phyloP scores from a whole-genome alignment of 2,797 vertebrate genomes.

The Fundulus diaphanus region DNA sequence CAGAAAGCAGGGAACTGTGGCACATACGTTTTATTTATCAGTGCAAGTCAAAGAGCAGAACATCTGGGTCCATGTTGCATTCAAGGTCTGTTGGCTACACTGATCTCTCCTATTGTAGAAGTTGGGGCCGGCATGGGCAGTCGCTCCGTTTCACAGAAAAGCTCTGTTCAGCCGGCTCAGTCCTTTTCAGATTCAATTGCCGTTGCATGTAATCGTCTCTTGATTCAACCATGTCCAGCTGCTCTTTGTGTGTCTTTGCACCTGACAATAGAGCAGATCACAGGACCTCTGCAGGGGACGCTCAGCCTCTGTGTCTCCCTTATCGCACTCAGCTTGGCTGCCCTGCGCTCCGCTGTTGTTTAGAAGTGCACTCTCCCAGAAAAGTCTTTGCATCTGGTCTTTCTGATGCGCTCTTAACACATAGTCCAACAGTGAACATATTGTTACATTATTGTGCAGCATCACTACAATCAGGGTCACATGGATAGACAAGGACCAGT shows the following conservation, averaged over 20 bases:
- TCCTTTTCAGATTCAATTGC: constrained; percentile 79
- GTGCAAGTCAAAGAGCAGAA: constrained; percentile 24
- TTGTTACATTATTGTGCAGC: constrained; percentile 34
- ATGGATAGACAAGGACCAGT: constrained; percentile 18
- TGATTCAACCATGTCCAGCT: constrained; percentile 81
- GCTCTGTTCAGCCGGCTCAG: constrained; percentile 61
- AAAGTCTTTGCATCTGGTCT: constrained; percentile 60
- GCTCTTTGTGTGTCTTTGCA: constrained; percentile 75
- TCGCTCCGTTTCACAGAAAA: constrained; percentile 49
- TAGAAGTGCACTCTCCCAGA: constrained; percentile 72
- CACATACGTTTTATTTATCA: constrained; percentile 48
- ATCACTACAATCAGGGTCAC: constrained; percentile 15
- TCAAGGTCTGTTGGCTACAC: constrained; percentile 68
- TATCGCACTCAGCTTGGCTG: constrained; percentile 56
- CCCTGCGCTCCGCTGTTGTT: constrained; percentile 48
- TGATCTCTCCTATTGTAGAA: constrained; percentile 60
- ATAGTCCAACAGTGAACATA: constrained; percentile 29
- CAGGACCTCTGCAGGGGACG: constrained; percentile 71
- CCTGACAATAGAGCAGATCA: constrained; percentile 77
- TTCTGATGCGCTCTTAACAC: constrained; percentile 39
- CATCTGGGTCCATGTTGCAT: constrained; percentile 55
- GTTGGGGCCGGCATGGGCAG: constrained; percentile 52
- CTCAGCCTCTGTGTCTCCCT: constrained; percentile 64
- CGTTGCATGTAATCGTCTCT: constrained; percentile 82
- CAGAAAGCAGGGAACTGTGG: constrained; percentile 14